These are phyloP conservation scores for Cybosia mesomella DNA, from an alignment of 2,888 invertebrate genomes.

Conservation along the genomic window DNA sequence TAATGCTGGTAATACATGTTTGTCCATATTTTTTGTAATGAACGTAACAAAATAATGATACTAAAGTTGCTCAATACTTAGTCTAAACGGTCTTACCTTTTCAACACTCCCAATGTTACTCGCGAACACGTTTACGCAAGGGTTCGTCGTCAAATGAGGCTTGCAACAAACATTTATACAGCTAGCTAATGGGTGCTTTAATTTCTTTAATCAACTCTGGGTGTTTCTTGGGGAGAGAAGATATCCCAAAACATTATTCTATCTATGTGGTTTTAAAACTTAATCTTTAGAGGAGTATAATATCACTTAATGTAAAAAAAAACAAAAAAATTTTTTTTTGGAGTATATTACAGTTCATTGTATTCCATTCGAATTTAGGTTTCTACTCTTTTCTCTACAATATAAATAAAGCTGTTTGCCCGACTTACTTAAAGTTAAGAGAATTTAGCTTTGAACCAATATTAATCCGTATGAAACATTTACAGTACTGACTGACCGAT, in stretches of 20 bases:
- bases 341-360: no score
- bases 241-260: background rate
- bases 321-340: no score
- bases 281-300: background rate
- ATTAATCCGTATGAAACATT: background rate
- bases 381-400: background rate
- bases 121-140: slow-evolving; percentile 2
- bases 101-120: background rate
- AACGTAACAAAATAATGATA: background rate
- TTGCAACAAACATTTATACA: slow-evolving; percentile 3
- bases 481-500: no score
- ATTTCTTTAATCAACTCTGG: background rate
- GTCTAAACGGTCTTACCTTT: background rate
- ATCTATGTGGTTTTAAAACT: background rate
- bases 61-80: background rate
- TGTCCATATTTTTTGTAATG: background rate
- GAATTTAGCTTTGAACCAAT: background rate
- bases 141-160: background rate
- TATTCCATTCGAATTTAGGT: background rate
- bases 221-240: background rate
- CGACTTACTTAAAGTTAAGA: background rate
- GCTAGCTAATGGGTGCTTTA: slow-evolving; percentile 2
- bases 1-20: no score
- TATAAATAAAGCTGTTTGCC: background rate
- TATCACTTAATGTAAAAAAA: background rate